Conservation (phyloP, 2,113 vertebrate species). For the Pygathrix nemaeus region DNA sequence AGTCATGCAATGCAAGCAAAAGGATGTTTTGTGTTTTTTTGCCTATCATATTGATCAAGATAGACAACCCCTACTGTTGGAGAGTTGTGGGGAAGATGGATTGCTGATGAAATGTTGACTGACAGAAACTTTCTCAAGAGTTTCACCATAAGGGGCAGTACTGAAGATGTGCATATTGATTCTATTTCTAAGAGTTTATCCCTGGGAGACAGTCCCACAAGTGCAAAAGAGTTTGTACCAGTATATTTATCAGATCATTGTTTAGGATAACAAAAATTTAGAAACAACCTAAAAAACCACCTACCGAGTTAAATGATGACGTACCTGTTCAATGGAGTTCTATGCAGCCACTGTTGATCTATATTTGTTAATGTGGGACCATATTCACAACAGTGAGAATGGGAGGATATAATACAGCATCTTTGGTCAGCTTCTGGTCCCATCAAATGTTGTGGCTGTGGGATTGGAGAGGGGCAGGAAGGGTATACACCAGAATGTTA, state of each 20-base stretch:
- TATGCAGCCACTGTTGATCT: fast-evolving
- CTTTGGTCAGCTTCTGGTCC: not conserved
- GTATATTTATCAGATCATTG: not conserved
- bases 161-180: fast-evolving
- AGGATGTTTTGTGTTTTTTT: not conserved
- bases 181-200: not conserved
- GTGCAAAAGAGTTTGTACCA: not conserved
- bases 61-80: fast-evolving
- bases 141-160: not conserved
- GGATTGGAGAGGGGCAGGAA: not conserved
- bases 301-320: fast-evolving
- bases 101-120: not conserved
- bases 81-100: not conserved
- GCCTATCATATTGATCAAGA: not conserved
- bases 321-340: not conserved
- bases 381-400: not conserved
- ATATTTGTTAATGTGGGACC: fast-evolving
- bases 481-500: fast-evolving
- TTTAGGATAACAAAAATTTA: not conserved
- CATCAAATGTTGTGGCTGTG: not conserved
- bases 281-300: not conserved
- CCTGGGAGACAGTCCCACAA: not conserved
- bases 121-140: not conserved
- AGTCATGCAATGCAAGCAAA: not conserved
- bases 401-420: not conserved